Evolutionary conservation across 2,113 vertebrate genomes (phyloP).

Genomic region (Eurystomus gularis): DNA sequence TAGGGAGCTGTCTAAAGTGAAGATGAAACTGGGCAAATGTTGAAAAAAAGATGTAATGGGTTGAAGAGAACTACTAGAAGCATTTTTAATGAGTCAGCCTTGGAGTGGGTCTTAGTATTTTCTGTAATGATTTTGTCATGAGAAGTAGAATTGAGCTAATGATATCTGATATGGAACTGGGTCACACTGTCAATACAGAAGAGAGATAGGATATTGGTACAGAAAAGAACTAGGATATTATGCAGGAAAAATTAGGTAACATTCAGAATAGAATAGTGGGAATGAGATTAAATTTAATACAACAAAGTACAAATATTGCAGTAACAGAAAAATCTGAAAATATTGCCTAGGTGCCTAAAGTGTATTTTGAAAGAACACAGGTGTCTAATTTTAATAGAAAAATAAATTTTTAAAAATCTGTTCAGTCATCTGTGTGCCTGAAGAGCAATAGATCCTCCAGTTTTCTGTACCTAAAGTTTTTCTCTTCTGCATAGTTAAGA

Average conservation of each 20-base stretch:
- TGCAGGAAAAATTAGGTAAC: neutral
- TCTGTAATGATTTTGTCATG: constrained; percentile 12
- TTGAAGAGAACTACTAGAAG: neutral
- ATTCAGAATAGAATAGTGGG: neutral
- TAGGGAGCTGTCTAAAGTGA: neutral
- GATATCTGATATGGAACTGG: neutral
- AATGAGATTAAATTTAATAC: neutral
- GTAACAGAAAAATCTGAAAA: neutral
- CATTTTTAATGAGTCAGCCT: neutral
- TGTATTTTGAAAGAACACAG: neutral
- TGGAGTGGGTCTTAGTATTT: neutral
- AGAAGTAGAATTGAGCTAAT: neutral
- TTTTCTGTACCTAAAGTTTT: neutral
- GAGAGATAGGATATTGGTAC: neutral
- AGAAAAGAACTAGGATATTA: neutral
- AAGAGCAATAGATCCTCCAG: neutral
- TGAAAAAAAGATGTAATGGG: neutral
- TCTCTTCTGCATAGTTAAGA: neutral
- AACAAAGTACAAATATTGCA: neutral
- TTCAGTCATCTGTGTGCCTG: neutral
- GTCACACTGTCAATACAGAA: neutral
- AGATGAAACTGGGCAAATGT: neutral
- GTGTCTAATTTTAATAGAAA: neutral
- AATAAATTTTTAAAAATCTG: neutral
- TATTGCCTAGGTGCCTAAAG: neutral